Percentiles rank a stretch among this genome's conserved stretches.
phyloP scores from a whole-genome alignment of 2,888 invertebrate species.

The Stenodema calcarata region DNA sequence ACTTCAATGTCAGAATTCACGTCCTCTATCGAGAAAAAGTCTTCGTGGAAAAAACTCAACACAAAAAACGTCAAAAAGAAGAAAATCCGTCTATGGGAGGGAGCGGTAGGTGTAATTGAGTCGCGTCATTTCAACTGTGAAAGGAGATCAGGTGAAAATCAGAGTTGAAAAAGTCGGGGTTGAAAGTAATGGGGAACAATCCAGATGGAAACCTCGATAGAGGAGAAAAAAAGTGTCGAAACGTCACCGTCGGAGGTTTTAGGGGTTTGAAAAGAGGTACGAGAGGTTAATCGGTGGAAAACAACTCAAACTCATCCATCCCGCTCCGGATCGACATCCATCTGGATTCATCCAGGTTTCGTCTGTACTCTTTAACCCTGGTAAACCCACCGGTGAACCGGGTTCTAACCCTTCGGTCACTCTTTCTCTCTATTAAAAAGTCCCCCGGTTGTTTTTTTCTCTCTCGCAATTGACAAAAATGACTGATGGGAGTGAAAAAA shows the following conservation, averaged over 20 bases:
- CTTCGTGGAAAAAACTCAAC: neutral
- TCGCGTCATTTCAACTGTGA: slow-evolving; percentile 18
- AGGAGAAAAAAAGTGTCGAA: slow-evolving; percentile 17
- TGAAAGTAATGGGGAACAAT: slow-evolving; percentile 34
- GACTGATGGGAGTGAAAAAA: neutral
- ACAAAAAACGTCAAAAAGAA: neutral
- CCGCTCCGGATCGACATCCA: neutral
- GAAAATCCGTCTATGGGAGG: too few species aligned
- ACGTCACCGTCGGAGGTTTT: neutral
- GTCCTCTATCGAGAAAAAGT: neutral
- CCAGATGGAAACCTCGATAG: neutral
- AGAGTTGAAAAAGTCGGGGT: neutral
- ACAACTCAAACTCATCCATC: slow-evolving; percentile 18
- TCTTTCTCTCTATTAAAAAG: neutral
- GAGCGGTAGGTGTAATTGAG: slow-evolving; percentile 4
- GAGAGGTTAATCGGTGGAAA: slow-evolving; percentile 25
- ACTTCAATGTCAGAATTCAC: slow-evolving; percentile 20
- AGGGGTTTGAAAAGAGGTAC: neutral
- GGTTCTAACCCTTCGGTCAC: neutral
- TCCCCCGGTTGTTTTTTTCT: neutral
- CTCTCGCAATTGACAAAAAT: neutral
- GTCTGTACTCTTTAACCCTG: neutral
- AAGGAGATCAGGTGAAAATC: slow-evolving; percentile 2
- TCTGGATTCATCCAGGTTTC: neutral
- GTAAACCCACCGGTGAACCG: neutral